These are phyloP conservation scores for Enteromius viviparus DNA, from an alignment of 2,797 vertebrate genomes.

Conservation along the genomic window DNA sequence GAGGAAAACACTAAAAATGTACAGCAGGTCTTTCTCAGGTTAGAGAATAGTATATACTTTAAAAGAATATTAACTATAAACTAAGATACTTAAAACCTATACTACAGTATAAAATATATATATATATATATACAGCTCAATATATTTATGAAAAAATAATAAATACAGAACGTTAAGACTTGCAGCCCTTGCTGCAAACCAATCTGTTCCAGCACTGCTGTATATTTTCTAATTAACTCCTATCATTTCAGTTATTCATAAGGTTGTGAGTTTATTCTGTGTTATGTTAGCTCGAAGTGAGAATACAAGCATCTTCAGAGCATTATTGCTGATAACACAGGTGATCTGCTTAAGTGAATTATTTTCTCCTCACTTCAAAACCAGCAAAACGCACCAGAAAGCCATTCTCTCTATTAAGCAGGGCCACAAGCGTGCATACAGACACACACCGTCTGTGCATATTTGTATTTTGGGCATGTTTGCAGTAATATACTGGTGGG, in stretches of 20 bases:
- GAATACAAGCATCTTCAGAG: slow-evolving; percentile 69
- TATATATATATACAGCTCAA: background rate
- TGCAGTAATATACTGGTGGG: slow-evolving; percentile 53
- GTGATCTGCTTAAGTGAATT: slow-evolving; percentile 72
- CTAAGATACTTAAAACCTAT: background rate
- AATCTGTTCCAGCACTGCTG: slow-evolving; percentile 67
- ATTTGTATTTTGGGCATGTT: slow-evolving; percentile 38
- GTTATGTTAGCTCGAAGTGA: slow-evolving; percentile 59
- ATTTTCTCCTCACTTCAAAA: slow-evolving; percentile 73
- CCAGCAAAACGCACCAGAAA: slow-evolving; percentile 14
- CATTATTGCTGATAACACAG: slow-evolving; percentile 71
- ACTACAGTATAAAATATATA: no score
- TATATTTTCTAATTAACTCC: slow-evolving; percentile 74
- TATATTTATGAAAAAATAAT: background rate
- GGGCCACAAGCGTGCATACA: slow-evolving; percentile 5
- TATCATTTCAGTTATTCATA: slow-evolving; percentile 75
- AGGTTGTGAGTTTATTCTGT: slow-evolving; percentile 49
- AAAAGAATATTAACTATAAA: background rate
- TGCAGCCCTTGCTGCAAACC: slow-evolving; percentile 56
- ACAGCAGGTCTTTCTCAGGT: no score
- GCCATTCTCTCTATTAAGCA: slow-evolving; percentile 11
- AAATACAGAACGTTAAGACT: background rate
- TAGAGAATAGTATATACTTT: background rate
- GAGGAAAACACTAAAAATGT: background rate
- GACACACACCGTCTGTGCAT: background rate